phyloP scores from a whole-genome alignment of 2,797 vertebrate species.

The Acanthurus lineatus region DNA sequence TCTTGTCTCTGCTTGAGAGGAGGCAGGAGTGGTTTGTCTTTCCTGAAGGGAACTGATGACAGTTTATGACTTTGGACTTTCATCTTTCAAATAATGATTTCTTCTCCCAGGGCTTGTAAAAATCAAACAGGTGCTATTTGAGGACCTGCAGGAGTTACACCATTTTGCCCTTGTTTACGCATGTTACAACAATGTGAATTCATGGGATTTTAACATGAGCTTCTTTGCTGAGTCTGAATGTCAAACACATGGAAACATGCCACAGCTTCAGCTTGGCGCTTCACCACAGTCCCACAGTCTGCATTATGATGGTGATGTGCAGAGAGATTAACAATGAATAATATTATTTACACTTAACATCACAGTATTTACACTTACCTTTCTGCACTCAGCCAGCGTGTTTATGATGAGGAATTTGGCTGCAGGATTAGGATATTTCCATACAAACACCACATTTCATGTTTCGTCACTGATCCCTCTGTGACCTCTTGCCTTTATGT shows the following conservation, averaged over 20 bases:
- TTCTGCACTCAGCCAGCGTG: conserved; percentile 21
- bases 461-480: conserved; percentile 39
- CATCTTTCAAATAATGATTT: neutral
- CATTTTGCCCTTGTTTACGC: neutral
- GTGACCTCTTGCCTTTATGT: conserved; percentile 25
- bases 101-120: neutral
- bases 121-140: neutral
- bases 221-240: neutral
- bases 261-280: neutral
- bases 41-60: conserved; percentile 10
- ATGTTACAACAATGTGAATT: conserved; percentile 4
- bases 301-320: neutral
- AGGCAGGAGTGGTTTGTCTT: conserved; percentile 7
- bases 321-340: conserved; percentile 41
- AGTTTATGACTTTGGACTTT: neutral
- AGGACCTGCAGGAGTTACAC: conserved; percentile 9
- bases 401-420: conserved; percentile 48
- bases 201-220: neutral
- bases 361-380: conserved; percentile 30
- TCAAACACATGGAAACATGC: conserved; percentile 7
- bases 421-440: conserved; percentile 66
- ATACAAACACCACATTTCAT: conserved; percentile 60
- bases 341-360: conserved; percentile 25
- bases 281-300: neutral
- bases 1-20: conserved; percentile 44